Evolutionary conservation across 2,888 invertebrate genomes (phyloP), one percentile per base, ranked within the genome.

Genomic region (Megastigmus dorsalis): DNA sequence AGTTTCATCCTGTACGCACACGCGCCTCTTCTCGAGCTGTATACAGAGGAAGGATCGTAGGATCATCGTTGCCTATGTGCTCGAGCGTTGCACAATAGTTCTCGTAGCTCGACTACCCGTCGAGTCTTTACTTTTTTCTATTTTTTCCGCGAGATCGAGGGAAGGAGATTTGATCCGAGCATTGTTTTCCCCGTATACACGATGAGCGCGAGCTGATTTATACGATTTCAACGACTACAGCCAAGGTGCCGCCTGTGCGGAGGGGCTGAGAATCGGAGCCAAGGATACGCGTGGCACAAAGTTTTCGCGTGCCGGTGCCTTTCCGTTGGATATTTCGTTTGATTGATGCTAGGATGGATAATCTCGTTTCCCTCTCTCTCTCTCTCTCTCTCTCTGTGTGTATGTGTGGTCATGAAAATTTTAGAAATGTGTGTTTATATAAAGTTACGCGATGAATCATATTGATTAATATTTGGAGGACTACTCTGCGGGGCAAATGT

Each of bases 31-130:
- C n/a, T n/a, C n/a, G n/a, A n/a, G n/a, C 45, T 55, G 23, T 18
- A 18, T n/a, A 48, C 15, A 48, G n/a, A n/a, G n/a, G n/a, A n/a
- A n/a, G n/a, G n/a, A n/a, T n/a, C n/a, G n/a, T n/a, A n/a, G n/a
- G n/a, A n/a, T n/a, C n/a, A n/a, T 28, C 7, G 3, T 6, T 20
- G 28, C 20, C 7, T 41, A 26, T n/a, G 26, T 23, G 30, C 43
- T 15, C 43, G n/a, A n/a, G n/a, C n/a, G 28, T 52, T 41, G 54
- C 65, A 66, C 65, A 66, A 66, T n/a, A n/a, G n/a, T n/a, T n/a
- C n/a, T n/a, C 20, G 18, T 23, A 13, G 50, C 13, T 41, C 9
- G 9, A 41, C 5, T 41, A 41, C n/a, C n/a, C n/a, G n/a, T n/a
- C n/a, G n/a, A n/a, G n/a, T n/a, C n/a, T n/a, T n/a, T n/a, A n/a